Conservation (phyloP, 1,140 invertebrate species). For the Lethrus apterus region DNA sequence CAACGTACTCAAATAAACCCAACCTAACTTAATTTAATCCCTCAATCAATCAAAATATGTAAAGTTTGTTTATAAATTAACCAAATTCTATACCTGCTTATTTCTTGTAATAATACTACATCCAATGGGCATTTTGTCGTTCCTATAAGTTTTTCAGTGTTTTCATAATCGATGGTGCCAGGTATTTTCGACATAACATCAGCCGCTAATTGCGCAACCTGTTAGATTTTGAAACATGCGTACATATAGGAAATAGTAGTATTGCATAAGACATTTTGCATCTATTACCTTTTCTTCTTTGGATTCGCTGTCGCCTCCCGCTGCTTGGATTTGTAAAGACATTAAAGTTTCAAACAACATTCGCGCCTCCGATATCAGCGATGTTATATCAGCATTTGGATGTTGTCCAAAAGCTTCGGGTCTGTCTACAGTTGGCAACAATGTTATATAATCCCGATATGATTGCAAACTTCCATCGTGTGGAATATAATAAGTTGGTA, state of each 20-base stretch:
- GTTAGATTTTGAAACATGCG: too few species aligned
- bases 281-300: conserved; percentile 66
- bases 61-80: neutral
- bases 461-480: conserved; percentile 70
- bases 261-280: neutral
- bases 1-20: neutral
- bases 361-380: conserved; percentile 67
- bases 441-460: conserved; percentile 69
- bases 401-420: conserved; percentile 85
- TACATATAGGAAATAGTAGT: too few species aligned
- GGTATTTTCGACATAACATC: conserved; percentile 69
- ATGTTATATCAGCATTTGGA: conserved; percentile 85
- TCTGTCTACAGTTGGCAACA: conserved; percentile 66
- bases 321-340: conserved; percentile 63
- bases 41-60: too few species aligned
- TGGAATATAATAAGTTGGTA: conserved; percentile 72
- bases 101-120: conserved; percentile 76
- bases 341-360: conserved; percentile 75
- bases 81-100: conserved; percentile 52
- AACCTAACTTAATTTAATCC: too few species aligned
- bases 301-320: conserved; percentile 44
- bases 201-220: conserved; percentile 61
- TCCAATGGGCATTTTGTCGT: conserved; percentile 64
- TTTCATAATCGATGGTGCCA: conserved; percentile 64
- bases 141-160: conserved; percentile 63